Base-by-base conservation (phyloP, 1,140 invertebrate genomes). In the Druon quercuslanigerum region DNA sequence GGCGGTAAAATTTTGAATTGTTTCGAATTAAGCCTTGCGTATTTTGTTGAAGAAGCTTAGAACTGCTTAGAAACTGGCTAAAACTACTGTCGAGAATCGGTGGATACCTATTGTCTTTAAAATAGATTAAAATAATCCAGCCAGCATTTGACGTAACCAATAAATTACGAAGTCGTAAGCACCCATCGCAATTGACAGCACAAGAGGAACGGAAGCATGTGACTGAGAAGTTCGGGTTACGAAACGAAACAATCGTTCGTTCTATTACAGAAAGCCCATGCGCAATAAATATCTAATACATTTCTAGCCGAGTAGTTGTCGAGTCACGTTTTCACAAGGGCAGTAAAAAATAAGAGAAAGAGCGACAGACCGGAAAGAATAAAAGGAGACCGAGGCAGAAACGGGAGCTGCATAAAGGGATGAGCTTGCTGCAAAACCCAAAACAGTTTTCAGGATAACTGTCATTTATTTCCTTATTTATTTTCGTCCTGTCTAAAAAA, bases 211-310 rank as follows among this genome's bases (percentile, higher is more conserved):
- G 16, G 14, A n/a, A 9, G 20, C 20, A 17, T 19, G 17, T n/a
- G 60, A 40, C 14, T 3, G 9, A n/a, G 9, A 33, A 40, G 25
- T 14, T 51, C 82, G 75, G 75, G 83, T 77, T 84, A 80, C 82
- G 77, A 82, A 81, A 84, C 81, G 83, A 84, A 76, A 82, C 84
- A 85, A 89, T 89, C 82, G 82, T 83, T 83, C 82, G 79, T 81
- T 82, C 83, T 81, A 46, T 46, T 46, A 79, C 84, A 88, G 84
- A 84, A 84, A 84, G 85, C 86, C 85, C 83, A 83, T 79, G 40
- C 81, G 88, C 85, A 91, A 91, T 91, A 91, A 91, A 91, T 91
- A 91, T 90, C 89, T 86, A 90, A 91, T 91, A 88, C 88, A 87
- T 90, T 91, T 90, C 89, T 88, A 86, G 85, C 87, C 86, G 86